Conservation (phyloP, 2,113 vertebrate genomes). For the Carettochelys insculpta region DNA sequence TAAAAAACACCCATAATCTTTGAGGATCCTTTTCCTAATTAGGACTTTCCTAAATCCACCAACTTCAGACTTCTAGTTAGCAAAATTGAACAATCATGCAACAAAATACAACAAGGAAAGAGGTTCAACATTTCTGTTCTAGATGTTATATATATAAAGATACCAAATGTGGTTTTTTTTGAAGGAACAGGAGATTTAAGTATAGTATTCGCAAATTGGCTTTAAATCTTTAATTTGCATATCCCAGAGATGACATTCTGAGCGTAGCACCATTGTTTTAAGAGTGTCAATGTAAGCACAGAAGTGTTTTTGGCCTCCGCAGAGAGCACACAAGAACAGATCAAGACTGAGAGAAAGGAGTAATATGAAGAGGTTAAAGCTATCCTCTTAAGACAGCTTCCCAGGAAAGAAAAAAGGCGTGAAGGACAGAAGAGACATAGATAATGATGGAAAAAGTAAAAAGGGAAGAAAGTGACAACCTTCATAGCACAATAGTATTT, state of each 20-base stretch:
- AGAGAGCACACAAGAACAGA: not conserved
- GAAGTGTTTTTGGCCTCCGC: conserved; percentile 52
- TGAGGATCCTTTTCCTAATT: not conserved
- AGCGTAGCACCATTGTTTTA: conserved; percentile 60
- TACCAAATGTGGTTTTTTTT: not conserved
- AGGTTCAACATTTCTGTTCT: not conserved
- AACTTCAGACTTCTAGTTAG: not conserved
- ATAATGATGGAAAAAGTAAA: conserved; percentile 23
- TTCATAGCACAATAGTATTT: conserved; percentile 59
- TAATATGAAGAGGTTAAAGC: conserved; percentile 42
- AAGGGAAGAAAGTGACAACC: not conserved
- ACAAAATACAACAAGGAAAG: not conserved
- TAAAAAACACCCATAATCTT: not conserved
- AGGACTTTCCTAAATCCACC: not conserved
- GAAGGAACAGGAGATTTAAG: conserved; percentile 25
- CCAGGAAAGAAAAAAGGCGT: not conserved
- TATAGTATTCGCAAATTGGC: conserved; percentile 39
- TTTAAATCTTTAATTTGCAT: conserved; percentile 17
- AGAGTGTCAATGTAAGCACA: conserved; percentile 38
- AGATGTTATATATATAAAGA: not conserved
- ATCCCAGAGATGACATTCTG: conserved; percentile 46
- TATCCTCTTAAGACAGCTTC: conserved; percentile 32
- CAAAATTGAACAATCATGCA: conserved; percentile 3
- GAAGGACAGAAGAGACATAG: conserved; percentile 12
- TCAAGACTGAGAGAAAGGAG: conserved; percentile 36